Percentiles rank a stretch among this genome's conserved stretches.
These are phyloP conservation scores for Darevskia mixta DNA, from an alignment of 2,797 vertebrate species.

Conservation along the genomic window DNA sequence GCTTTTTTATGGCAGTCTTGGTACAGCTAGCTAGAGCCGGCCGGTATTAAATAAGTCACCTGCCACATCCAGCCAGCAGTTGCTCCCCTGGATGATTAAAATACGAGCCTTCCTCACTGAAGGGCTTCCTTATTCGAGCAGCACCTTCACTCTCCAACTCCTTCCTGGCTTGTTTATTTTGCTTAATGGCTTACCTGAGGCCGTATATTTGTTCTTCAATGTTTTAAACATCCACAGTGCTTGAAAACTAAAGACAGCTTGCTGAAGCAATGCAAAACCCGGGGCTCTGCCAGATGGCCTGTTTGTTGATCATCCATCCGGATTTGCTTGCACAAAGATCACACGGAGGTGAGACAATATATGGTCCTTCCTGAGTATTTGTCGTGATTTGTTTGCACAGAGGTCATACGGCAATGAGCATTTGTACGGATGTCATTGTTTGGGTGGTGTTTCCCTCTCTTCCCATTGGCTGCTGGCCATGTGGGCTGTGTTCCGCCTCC, in stretches of 20 bases:
- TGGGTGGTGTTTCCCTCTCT: too few species aligned
- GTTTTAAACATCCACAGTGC: not conserved
- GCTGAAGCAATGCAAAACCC: not conserved
- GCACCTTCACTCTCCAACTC: slow-evolving; percentile 46
- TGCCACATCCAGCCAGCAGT: slow-evolving; percentile 64
- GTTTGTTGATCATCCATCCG: too few species aligned
- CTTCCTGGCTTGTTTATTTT: slow-evolving; percentile 44
- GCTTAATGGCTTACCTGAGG: slow-evolving; percentile 29
- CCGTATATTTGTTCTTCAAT: not conserved
- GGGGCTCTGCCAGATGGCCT: not conserved
- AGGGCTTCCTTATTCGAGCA: slow-evolving; percentile 57
- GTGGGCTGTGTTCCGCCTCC: too few species aligned
- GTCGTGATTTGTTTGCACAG: too few species aligned
- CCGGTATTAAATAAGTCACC: slow-evolving; percentile 68
- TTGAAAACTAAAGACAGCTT: not conserved
- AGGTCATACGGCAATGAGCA: too few species aligned
- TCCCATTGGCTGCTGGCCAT: too few species aligned
- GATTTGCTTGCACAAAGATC: too few species aligned
- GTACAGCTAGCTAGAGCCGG: not conserved
- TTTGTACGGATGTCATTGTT: too few species aligned
- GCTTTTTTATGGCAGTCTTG: slow-evolving; percentile 63
- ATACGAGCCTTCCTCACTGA: slow-evolving; percentile 49
- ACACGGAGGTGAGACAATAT: too few species aligned
- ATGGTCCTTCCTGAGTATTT: too few species aligned
- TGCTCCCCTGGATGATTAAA: slow-evolving; percentile 69